Evolutionary conservation across 2,888 invertebrate genomes (phyloP), one percentile per base, ranked within the genome.

Genomic region (Sphaerophoria rueppellii): DNA sequence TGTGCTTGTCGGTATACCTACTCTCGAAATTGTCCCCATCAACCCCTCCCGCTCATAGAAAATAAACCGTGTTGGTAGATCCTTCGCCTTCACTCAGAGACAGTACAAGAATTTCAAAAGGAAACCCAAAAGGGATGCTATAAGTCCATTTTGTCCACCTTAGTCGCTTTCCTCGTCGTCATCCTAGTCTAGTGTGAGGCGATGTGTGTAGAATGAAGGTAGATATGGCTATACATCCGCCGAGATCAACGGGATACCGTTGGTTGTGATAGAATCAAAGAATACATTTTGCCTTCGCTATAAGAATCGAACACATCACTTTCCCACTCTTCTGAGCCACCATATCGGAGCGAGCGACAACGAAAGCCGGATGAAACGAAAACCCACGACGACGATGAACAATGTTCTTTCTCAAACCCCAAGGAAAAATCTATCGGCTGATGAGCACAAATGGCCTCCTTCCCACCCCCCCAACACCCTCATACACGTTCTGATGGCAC

Each of bases 61-160:
- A 24, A 24, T 24, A 24, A 24, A 24, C 24, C 24, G 24, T 24
- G 24, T 24, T 2, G 24, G 24, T 24, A 1, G 24, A 1, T 24
- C 24, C 24, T 24, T 24, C 24, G 24, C 50, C 70, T 7, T 37
- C 40, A 73, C 57, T 73, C 81, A 70, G 73, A 81, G 40, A n/a
- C 73, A 81, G 76, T 85, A 73, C 81, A 85, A 85, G 85, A 85
- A 85, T 85, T 85, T 85, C 76, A 76, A 85, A 85, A 85, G 85
- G 85, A 85, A 85, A 85, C 81, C 81, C 73, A 63, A 85, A 81
- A 80, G 85, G 85, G 80, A 85, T 85, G 70, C 81, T 81, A 24
- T 24, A 77, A 81, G 85, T 81, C 76, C 73, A 81, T 81, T 85
- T 85, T 73, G 85, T 85, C 76, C 86, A 85, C 81, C 74, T 86